A percentile compares a stretch with the other conserved stretches of the same genome.
Evolutionary conservation across 2,888 invertebrate species (phyloP).

Genomic region (Mesorhabditis sp.): DNA sequence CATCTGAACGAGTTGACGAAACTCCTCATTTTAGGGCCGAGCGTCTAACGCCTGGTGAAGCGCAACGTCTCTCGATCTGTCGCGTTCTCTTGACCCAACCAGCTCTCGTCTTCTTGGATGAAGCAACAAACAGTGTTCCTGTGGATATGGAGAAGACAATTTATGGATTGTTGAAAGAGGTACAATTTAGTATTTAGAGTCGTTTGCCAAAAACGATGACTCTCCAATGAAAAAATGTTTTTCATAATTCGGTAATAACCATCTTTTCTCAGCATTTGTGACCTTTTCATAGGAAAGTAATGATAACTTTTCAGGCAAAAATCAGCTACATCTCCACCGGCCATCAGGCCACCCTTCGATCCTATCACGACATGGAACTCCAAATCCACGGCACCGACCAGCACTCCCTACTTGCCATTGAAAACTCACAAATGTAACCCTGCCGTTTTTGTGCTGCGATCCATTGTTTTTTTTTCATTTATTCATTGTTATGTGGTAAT

Average conservation of each 20-base stretch:
- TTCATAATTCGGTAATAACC: no score
- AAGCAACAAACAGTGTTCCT: slow-evolving; percentile 80
- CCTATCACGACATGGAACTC: slow-evolving; percentile 62
- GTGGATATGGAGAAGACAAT: slow-evolving; percentile 25
- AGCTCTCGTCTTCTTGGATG: slow-evolving; percentile 74
- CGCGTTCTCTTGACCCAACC: slow-evolving; percentile 81
- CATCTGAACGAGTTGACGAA: background rate
- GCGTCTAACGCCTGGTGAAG: slow-evolving; percentile 90
- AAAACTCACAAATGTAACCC: background rate
- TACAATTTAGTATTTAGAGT: slow-evolving; percentile 6
- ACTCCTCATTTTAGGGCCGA: slow-evolving; percentile 63
- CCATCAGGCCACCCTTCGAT: slow-evolving; percentile 62
- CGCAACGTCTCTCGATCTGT: slow-evolving; percentile 90
- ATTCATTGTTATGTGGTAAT: background rate
- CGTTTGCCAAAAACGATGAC: background rate
- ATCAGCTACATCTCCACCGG: slow-evolving; percentile 65
- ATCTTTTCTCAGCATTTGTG: no score
- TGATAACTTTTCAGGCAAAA: slow-evolving; percentile 29
- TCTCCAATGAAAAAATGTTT: no score
- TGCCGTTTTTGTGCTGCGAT: background rate
- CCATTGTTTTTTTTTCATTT: no score
- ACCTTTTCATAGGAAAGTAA: no score
- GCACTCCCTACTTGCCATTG: background rate
- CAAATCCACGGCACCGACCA: slow-evolving; percentile 17
- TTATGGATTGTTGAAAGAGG: slow-evolving; percentile 29